Conservation (phyloP, 2,113 vertebrate genomes). For the Crypturellus undulatus region DNA sequence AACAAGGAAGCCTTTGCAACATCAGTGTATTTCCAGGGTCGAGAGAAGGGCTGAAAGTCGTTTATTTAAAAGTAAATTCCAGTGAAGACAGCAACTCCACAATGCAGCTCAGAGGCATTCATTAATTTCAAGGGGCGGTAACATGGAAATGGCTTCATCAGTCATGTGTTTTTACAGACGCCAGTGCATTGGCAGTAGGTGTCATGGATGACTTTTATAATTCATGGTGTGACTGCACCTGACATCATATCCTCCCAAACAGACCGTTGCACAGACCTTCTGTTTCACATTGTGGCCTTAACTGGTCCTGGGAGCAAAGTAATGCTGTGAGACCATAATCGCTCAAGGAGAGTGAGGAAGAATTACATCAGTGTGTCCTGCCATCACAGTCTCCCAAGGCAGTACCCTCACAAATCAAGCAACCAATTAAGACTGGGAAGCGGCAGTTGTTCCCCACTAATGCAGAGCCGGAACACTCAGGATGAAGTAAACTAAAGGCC, state of each 20-base stretch:
- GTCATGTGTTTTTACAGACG: accelerated
- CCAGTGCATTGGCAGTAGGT: not conserved
- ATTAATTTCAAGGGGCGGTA: not conserved
- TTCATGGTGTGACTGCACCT: not conserved
- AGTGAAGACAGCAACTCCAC: not conserved
- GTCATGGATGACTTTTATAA: not conserved
- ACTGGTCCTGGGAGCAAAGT: not conserved
- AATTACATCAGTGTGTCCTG: not conserved
- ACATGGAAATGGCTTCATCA: not conserved
- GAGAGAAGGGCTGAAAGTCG: not conserved
- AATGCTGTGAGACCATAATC: not conserved
- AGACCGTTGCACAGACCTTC: not conserved
- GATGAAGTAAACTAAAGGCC: not conserved
- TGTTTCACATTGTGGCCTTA: not conserved
- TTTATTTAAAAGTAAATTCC: not conserved
- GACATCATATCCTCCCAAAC: not conserved
- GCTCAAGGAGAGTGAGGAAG: not conserved
- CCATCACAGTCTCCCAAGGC: not conserved
- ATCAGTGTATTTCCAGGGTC: not conserved
- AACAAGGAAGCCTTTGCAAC: not conserved
- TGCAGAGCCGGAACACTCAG: accelerated
- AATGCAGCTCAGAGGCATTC: not conserved
- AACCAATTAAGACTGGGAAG: not conserved
- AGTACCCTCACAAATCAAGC: not conserved
- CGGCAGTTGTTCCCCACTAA: not conserved